Conservation (phyloP, 2,113 vertebrate genomes). For the Corydoras sp. region DNA sequence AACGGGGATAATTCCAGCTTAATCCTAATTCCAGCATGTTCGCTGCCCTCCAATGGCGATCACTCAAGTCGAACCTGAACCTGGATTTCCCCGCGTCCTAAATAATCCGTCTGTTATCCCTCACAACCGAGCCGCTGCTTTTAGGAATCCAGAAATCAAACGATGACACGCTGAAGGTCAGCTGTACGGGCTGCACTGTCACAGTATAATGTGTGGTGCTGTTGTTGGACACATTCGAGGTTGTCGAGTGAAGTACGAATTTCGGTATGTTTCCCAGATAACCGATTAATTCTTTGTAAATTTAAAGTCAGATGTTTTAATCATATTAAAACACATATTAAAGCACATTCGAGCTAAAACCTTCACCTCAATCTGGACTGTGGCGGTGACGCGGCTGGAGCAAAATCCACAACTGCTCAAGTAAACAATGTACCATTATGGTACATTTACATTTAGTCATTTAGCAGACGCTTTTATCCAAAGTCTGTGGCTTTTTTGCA, state of each 20-base stretch:
- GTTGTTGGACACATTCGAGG: too few relatives aligned
- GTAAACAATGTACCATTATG: too few relatives aligned
- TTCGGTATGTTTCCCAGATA: too few relatives aligned
- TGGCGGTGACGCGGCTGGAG: neutral
- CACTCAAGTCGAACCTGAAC: neutral
- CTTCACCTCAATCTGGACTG: neutral
- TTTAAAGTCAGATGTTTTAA: slow-evolving; percentile 38
- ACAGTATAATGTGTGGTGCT: too few relatives aligned
- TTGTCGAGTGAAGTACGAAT: neutral
- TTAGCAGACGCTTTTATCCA: too few relatives aligned
- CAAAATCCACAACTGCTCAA: neutral
- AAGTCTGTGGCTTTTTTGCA: too few relatives aligned
- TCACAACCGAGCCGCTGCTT: too few relatives aligned
- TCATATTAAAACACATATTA: slow-evolving; percentile 51
- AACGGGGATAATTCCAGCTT: neutral
- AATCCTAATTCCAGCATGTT: slow-evolving; percentile 3
- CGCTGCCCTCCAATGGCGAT: slow-evolving; percentile 30
- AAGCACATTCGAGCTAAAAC: slow-evolving; percentile 45
- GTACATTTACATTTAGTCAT: too few relatives aligned
- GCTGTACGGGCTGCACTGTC: too few relatives aligned
- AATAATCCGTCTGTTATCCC: too few relatives aligned
- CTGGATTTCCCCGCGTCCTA: neutral
- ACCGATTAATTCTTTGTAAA: slow-evolving; percentile 6
- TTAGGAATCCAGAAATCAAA: too few relatives aligned
- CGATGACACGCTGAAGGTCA: too few relatives aligned